A percentile compares a stretch with the other conserved stretches of the same genome.
Evolutionary conservation across 2,113 vertebrate species (phyloP).

Genomic region (Solenodon paradoxus): DNA sequence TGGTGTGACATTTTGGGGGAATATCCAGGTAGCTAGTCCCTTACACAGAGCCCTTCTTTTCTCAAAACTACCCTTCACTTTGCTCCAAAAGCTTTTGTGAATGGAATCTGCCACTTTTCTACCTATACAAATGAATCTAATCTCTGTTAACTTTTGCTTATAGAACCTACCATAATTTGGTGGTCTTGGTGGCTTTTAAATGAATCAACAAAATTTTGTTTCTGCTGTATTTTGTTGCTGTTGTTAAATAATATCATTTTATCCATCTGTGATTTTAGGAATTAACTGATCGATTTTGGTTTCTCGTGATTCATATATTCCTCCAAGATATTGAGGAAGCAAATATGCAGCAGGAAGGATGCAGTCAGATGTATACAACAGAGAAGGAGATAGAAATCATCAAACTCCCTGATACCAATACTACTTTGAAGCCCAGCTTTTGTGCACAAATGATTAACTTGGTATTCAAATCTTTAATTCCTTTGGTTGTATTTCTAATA

Average conservation of each 20-base stretch:
- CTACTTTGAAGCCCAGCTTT: neutral
- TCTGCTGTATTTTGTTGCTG: no score
- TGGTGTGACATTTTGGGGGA: accelerated
- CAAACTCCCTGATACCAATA: neutral
- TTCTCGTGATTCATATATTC: neutral
- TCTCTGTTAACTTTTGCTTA: neutral
- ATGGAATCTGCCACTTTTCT: neutral
- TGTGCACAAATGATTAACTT: neutral
- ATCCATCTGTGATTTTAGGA: neutral
- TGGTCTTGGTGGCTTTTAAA: neutral
- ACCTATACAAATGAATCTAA: neutral
- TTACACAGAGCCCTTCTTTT: neutral
- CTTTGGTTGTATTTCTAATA: no score
- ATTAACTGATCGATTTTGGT: neutral
- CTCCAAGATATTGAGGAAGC: neutral
- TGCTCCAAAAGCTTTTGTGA: neutral
- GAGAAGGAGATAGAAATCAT: neutral
- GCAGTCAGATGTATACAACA: neutral
- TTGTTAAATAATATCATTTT: neutral
- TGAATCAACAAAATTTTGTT: neutral
- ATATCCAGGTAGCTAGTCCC: accelerated
- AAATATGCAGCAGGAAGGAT: neutral
- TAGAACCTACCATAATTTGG: neutral
- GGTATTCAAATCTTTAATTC: neutral
- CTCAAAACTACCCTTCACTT: neutral